These are phyloP conservation scores for Ctenomys sociabilis DNA, from an alignment of 2,113 vertebrate species.

Conservation along the genomic window DNA sequence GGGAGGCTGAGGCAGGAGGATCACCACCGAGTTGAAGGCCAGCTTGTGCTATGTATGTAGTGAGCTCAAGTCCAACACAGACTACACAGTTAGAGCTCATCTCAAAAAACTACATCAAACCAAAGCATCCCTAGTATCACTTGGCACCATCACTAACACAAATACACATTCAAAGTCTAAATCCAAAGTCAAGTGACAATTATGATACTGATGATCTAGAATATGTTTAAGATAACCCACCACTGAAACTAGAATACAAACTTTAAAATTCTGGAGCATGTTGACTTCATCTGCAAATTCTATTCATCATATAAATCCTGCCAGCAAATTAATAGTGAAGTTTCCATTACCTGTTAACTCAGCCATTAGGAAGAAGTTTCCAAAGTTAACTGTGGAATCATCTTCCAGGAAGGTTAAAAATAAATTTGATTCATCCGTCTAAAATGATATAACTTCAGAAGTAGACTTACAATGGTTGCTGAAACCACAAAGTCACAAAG, in stretches of 20 bases:
- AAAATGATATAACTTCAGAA: conserved; percentile 42
- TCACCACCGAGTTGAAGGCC: not conserved
- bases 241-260: not conserved
- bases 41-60: not conserved
- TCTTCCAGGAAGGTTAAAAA: conserved; percentile 70
- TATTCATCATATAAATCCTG: conserved; percentile 23
- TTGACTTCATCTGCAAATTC: conserved; percentile 14
- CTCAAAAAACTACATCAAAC: not conserved
- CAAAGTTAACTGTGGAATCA: conserved; percentile 64
- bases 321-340: conserved; percentile 24
- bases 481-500: not conserved
- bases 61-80: not conserved
- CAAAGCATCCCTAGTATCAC: not conserved
- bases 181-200: not conserved
- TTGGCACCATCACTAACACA: conserved; percentile 23
- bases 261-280: not conserved
- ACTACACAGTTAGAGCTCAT: not conserved
- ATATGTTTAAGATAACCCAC: conserved; percentile 10
- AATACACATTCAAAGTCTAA: conserved; percentile 9
- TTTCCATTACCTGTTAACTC: conserved; percentile 60
- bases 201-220: not conserved
- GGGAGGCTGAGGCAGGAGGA: not conserved
- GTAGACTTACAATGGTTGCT: not conserved
- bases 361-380: conserved; percentile 51
- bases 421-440: conserved; percentile 57